phyloP scores from a whole-genome alignment of 1,140 invertebrate species.

The Holotrichia oblita region DNA sequence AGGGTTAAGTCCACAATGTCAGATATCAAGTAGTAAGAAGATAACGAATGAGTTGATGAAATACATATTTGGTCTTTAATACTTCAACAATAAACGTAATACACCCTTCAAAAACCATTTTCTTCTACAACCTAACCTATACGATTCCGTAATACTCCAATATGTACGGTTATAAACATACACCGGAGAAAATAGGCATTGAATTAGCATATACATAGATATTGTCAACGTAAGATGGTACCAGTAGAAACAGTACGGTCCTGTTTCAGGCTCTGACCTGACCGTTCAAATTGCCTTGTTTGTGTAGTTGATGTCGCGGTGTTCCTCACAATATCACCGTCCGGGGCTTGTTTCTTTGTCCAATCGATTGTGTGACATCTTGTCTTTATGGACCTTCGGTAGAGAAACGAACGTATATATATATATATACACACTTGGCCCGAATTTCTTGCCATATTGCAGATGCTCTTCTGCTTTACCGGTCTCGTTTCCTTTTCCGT shows the following conservation, averaged over 20 bases:
- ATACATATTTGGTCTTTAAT: too few species aligned
- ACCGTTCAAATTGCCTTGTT: constrained; percentile 50
- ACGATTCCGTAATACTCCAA: too few species aligned
- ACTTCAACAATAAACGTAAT: too few species aligned
- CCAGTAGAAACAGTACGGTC: constrained; percentile 40
- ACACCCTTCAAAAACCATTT: too few species aligned
- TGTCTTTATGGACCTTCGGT: constrained; percentile 53
- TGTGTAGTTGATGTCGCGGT: constrained; percentile 50
- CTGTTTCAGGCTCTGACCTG: constrained; percentile 42
- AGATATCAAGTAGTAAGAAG: too few species aligned
- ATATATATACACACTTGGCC: constrained; percentile 46
- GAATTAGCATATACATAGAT: constrained; percentile 26
- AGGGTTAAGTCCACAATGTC: too few species aligned
- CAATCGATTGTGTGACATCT: constrained; percentile 58
- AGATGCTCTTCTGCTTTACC: constrained; percentile 45
- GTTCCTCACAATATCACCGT: constrained; percentile 49
- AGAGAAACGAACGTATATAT: constrained; percentile 44
- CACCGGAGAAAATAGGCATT: neutral
- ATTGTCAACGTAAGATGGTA: neutral
- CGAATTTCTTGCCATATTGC: constrained; percentile 53
- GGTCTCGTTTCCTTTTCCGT: constrained; percentile 5
- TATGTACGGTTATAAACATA: neutral
- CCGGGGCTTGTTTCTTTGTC: constrained; percentile 52
- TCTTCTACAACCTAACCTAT: too few species aligned
- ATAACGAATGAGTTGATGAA: too few species aligned